Conservation (phyloP, 2,888 invertebrate species). For the Anarsia innoxiella region DNA sequence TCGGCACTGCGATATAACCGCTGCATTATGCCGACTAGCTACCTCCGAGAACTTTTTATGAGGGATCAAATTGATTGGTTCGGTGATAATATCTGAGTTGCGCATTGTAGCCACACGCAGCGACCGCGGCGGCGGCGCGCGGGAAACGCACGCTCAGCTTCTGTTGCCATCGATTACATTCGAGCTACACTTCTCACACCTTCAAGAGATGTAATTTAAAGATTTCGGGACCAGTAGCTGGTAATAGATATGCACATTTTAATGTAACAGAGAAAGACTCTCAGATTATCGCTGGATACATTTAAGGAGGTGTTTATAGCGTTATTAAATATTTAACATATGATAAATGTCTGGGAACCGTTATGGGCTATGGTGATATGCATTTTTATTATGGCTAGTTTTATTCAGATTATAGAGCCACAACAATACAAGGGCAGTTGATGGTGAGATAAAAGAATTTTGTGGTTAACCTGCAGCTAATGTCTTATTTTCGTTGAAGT, state of each 20-base stretch:
- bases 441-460: slow-evolving; percentile 25
- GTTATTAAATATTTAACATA: slow-evolving; percentile 5
- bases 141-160: slow-evolving; percentile 29
- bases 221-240: slow-evolving; percentile 33
- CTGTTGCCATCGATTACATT: slow-evolving; percentile 38
- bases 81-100: slow-evolving; percentile 64
- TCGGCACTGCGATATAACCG: slow-evolving; percentile 58
- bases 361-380: no score
- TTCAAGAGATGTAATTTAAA: slow-evolving; percentile 49
- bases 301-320: slow-evolving; percentile 15
- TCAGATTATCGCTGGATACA: slow-evolving; percentile 19
- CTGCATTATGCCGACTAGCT: slow-evolving; percentile 59
- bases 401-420: no score
- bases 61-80: slow-evolving; percentile 75
- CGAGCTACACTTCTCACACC: slow-evolving; percentile 55
- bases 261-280: slow-evolving; percentile 35
- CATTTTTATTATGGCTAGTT: no score
- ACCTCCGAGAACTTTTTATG: slow-evolving; percentile 70
- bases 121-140: slow-evolving; percentile 23
- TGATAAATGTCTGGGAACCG: slow-evolving; percentile 6
- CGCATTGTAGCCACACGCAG: slow-evolving; percentile 40
- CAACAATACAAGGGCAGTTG: no score
- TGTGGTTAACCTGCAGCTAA: slow-evolving; percentile 42
- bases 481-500: slow-evolving; percentile 49
- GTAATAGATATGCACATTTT: slow-evolving; percentile 51